phyloP scores from a whole-genome alignment of 2,888 invertebrate species.

The Pachydiplax longipennis region DNA sequence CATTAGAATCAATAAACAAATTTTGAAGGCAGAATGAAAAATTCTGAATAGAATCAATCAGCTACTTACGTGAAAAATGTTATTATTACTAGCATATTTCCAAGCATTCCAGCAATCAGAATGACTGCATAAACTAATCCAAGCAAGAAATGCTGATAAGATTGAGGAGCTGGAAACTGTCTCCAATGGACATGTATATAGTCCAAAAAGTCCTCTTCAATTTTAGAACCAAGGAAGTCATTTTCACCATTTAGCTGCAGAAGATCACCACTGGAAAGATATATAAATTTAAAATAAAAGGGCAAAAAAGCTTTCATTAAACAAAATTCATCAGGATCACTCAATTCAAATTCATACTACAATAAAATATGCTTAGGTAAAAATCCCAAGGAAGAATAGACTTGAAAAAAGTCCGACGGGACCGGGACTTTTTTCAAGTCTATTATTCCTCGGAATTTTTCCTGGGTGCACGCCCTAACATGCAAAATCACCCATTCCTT shows the following conservation, averaged over 20 bases:
- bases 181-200: conserved; percentile 76
- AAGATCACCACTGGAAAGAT: neutral
- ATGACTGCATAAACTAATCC: conserved; percentile 71
- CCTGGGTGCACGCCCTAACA: no score
- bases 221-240: conserved; percentile 69
- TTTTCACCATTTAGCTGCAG: neutral
- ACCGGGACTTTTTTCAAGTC: no score
- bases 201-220: conserved; percentile 68
- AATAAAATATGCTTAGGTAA: no score
- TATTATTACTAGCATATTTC: conserved; percentile 77
- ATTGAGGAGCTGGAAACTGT: conserved; percentile 70
- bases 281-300: neutral
- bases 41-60: neutral
- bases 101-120: conserved; percentile 68
- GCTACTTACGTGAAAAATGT: conserved; percentile 74
- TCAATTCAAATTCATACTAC: no score
- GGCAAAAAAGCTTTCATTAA: neutral
- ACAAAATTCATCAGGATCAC: no score
- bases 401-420: no score
- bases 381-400: no score
- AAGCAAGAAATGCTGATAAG: conserved; percentile 68
- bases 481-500: no score
- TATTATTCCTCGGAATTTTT: no score
- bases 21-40: no score
- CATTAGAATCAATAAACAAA: no score